Percentiles rank a stretch among this genome's conserved stretches.
These are phyloP conservation scores for Chiloscyllium punctatum DNA, from an alignment of 2,797 vertebrate genomes.

Conservation along the genomic window DNA sequence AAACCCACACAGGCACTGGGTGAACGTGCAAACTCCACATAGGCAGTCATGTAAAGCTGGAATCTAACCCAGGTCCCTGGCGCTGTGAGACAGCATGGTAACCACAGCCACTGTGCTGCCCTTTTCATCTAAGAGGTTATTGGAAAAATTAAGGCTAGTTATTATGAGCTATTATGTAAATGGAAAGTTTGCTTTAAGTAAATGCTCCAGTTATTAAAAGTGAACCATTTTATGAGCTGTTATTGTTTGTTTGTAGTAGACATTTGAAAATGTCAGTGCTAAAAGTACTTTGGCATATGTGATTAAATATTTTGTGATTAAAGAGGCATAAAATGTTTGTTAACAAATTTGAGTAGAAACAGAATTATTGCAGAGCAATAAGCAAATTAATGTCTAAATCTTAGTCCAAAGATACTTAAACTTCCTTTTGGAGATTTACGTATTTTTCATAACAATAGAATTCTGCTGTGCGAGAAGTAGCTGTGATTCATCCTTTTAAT, in stretches of 20 bases:
- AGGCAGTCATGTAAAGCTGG: no score
- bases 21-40: no score
- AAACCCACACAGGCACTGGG: no score
- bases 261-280: neutral
- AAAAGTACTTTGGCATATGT: neutral
- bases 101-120: no score
- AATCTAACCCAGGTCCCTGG: no score
- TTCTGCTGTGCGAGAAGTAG: neutral
- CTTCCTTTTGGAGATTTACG: neutral
- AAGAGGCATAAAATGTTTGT: neutral
- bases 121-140: neutral
- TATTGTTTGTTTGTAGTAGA: neutral
- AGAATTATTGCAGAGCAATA: neutral
- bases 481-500: neutral
- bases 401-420: neutral
- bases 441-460: neutral
- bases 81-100: no score
- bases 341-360: neutral
- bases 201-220: neutral
- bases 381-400: neutral
- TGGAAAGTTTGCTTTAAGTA: neutral
- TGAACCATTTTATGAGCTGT: neutral
- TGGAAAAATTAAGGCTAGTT: neutral
- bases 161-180: neutral
- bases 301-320: neutral